A percentile compares a stretch with the other conserved stretches of the same genome.
phyloP scores from a whole-genome alignment of 2,888 invertebrate genomes.

The Bibio marci region DNA sequence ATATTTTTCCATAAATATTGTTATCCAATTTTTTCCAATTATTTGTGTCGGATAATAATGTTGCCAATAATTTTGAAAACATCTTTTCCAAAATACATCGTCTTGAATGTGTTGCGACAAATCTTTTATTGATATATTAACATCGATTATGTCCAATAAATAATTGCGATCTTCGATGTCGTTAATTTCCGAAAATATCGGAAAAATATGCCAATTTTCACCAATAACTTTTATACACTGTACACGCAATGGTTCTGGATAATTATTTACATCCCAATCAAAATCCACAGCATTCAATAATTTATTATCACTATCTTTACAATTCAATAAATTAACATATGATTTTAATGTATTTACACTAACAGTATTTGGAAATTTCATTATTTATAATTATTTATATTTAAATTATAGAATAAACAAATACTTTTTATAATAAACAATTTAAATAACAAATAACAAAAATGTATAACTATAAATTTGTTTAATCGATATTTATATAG shows the following conservation, averaged over 20 bases:
- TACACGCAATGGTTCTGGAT: constrained; percentile 14
- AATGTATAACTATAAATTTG: too few relatives aligned
- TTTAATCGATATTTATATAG: too few relatives aligned
- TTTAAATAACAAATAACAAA: too few relatives aligned
- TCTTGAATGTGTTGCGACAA: constrained; percentile 23
- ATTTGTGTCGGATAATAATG: constrained; percentile 13
- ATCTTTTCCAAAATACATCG: constrained; percentile 26
- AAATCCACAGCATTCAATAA: constrained; percentile 10
- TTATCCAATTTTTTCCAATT: constrained; percentile 20
- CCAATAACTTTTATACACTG: constrained; percentile 24
- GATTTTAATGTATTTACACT: constrained; percentile 25
- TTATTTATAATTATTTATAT: too few relatives aligned
- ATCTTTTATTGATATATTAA: constrained; percentile 22
- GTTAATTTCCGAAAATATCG: background rate
- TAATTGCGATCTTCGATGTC: constrained; percentile 27
- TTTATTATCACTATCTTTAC: constrained; percentile 3
- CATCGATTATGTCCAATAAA: constrained; percentile 22
- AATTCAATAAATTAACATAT: constrained; percentile 15
- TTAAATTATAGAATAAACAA: too few relatives aligned
- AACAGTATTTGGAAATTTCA: constrained; percentile 20
- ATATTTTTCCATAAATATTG: constrained; percentile 29
- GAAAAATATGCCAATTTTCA: constrained; percentile 18
- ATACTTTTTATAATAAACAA: too few relatives aligned
- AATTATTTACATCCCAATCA: constrained; percentile 16
- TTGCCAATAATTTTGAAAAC: constrained; percentile 23